Evolutionary conservation across 1,140 invertebrate species (phyloP), one percentile per base, ranked within the genome.

Genomic region (Battus philenor): DNA sequence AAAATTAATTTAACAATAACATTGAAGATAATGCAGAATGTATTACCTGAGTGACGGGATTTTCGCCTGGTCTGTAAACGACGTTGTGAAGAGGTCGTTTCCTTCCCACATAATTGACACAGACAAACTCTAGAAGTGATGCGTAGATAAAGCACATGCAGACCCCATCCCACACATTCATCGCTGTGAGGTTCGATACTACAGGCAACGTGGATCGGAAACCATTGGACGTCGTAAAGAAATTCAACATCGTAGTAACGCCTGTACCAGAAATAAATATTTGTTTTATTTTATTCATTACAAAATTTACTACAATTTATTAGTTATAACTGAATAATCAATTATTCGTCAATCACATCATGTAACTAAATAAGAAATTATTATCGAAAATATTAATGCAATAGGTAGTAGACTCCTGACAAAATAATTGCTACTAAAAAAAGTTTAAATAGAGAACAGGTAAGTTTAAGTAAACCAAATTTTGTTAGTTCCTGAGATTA

Each of bases 61-160:
- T 95, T 71, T 96, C 94, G 49, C 94, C 94, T 2, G 94, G 94
- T 54, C 93, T 87, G 85, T 96, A 96, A 48, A 95, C 93, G 48
- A 95, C 93, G 79, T 95, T 95, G 86, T 95, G 94, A 32, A 94
- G 88, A 24, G 94, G 94, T 54, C 94, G 87, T 69, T 96, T 96
- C n/a, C 96, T 90, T 32, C 95, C 95, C 30, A 97, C 94, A 86
- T 97, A 97, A 89, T 97, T 97, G 56, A 97, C 95, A 76, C 94
- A 95, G 9, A 97, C 95, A 81, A 97, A 97, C 84, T 97, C 96
- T 48, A 97, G 89, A 26, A 97, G 88, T 12, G 94, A 96, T 33
- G 95, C 95, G 84, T 97, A 97, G 72, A 97, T 97, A 90, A 97
- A 97, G 85, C 95, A 97, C 96, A 97, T 97, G 69, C 95, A 97